Evolutionary conservation across 2,797 vertebrate genomes (phyloP).

Genomic region (Melanogrammus aeglefinus): DNA sequence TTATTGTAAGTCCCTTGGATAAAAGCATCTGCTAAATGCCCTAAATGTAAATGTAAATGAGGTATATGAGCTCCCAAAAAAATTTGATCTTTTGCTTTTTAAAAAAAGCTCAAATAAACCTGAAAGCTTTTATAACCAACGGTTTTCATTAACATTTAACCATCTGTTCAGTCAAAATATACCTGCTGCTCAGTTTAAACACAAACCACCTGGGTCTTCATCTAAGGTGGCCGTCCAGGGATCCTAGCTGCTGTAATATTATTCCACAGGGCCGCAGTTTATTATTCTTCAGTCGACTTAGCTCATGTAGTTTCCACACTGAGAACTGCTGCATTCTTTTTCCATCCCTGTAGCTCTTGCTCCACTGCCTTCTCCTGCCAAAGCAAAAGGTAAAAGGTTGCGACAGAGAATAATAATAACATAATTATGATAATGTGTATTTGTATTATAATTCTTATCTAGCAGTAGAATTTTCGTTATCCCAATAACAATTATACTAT

Average conservation of each 20-base stretch:
- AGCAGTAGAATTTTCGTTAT: no score
- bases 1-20: no score
- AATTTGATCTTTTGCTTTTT: not conserved
- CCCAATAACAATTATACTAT: no score
- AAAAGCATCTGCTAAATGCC: no score
- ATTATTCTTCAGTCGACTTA: conserved; percentile 29
- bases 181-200: not conserved
- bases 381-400: not conserved
- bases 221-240: no score
- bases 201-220: not conserved
- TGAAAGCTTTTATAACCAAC: not conserved
- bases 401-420: not conserved
- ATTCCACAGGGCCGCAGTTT: conserved; percentile 22
- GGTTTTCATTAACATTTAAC: not conserved
- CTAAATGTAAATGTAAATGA: no score
- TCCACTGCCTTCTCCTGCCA: conserved; percentile 28
- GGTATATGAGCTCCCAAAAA: not conserved
- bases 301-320: conserved; percentile 39
- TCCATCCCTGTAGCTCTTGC: conserved; percentile 16
- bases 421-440: not conserved
- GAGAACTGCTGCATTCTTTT: not conserved
- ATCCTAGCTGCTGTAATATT: conserved; percentile 27
- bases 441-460: no score
- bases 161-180: not conserved
- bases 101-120: not conserved